These are phyloP conservation scores for Musca vetustissima DNA, from an alignment of 1,140 invertebrate species.

Conservation along the genomic window DNA sequence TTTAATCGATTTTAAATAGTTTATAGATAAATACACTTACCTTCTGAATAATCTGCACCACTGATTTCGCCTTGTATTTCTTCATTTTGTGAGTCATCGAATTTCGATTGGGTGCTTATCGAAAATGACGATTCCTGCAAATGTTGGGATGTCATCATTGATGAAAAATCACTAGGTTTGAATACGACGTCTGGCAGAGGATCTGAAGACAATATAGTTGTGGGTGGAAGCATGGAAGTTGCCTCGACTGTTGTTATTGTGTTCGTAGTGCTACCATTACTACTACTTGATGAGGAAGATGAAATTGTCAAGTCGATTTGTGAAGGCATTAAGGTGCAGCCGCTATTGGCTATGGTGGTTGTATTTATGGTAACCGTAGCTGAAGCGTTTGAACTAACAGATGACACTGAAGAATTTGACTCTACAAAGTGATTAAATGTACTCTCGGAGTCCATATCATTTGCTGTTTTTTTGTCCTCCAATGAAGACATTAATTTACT, in stretches of 20 bases:
- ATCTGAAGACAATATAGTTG: conserved; percentile 48
- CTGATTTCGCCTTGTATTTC: conserved; percentile 36
- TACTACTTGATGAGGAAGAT: conserved; percentile 48
- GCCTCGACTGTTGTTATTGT: conserved; percentile 30
- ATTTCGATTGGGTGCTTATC: not conserved
- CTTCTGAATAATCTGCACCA: conserved; percentile 42
- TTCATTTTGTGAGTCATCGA: conserved; percentile 37
- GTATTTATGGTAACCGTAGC: conserved; percentile 19
- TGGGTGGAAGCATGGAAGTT: conserved; percentile 47
- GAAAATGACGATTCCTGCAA: conserved; percentile 35
- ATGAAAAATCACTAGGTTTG: conserved; percentile 51
- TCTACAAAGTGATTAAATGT: conserved; percentile 26
- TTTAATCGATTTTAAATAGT: not conserved
- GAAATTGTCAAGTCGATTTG: conserved; percentile 51
- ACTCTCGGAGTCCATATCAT: not conserved
- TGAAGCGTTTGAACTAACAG: conserved; percentile 21
- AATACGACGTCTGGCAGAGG: conserved; percentile 50
- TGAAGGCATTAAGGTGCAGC: conserved; percentile 36
- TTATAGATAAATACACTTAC: conserved; percentile 34
- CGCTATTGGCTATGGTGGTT: conserved; percentile 27
- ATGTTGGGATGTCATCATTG: conserved; percentile 48
- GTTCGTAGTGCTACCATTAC: conserved; percentile 34
- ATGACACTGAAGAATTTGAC: conserved; percentile 31
- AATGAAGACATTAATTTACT: too few species aligned
- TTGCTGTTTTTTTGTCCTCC: too few species aligned